Base-by-base conservation (phyloP, 2,797 vertebrate genomes). In the Helarctos malayanus region DNA sequence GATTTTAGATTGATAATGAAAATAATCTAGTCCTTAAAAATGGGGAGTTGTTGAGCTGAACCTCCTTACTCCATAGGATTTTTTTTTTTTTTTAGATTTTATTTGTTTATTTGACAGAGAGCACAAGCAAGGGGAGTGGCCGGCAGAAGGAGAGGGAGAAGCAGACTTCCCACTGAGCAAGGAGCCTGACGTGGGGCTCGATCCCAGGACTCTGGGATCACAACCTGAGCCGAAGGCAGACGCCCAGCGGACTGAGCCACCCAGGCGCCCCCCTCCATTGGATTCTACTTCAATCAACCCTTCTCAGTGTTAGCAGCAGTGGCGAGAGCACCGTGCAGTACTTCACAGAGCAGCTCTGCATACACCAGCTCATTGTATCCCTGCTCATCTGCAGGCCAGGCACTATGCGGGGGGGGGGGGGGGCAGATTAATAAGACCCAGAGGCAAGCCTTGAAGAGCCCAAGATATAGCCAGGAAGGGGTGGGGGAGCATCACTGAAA, bases 21-120 rank as follows among this genome's bases (percentile, higher is more conserved):
- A 83, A 78, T 78, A 63, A 86, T 83, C 80, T 81, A 69, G 63
- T 95, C 87, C 45, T 94, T 78, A 79, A 65, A 91, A 82, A 47
- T 25, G n/a, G 9, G 35, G 15, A 16, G 7, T 35, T 68, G 63
- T 90, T 87, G 54, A 94, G 54, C 41, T 49, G 52, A 69, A 52
- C 19, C 19, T 81, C 54, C 73, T 94, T 85, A 93, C 29, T 61
- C 69, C 49, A 63, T 16, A 45, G 59, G 41, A 35, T n/a, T 79
- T 92, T 89, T 54, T 15, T 89, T 54, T 15, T 38, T 38, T 32
- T 16, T 2, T n/a, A 65, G 63, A 65, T 65, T n/a, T 65, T 65
- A 32, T 61, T 29, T 14, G 32, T 61, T 61, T 61, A 61, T 61
- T 61, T 61, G 59, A 38, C 38, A 38, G 61, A 7, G 61, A 16